Base-by-base conservation (phyloP, 2,797 vertebrate genomes). In the Peromyscus melanophrys region DNA sequence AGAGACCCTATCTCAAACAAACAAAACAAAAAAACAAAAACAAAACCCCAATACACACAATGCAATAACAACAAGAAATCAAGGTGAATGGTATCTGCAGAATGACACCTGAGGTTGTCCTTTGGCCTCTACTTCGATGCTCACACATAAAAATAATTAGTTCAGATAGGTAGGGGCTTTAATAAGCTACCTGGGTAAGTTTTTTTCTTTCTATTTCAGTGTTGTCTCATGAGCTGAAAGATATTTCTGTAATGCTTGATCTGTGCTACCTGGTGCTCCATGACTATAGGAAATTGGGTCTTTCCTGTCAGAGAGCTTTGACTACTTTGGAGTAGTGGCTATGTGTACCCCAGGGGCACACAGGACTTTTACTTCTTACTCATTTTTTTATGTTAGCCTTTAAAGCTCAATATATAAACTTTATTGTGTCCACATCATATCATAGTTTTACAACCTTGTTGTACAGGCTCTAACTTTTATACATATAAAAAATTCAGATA, bases 361-460 rank as follows among this genome's bases (percentile, higher is more conserved):
- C 23, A 71, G 73, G 57, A 75, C 8, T 10, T 95, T 89, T 43
- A 75, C 27, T 90, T 81, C 13, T 89, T 55, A 80, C 34, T 88
- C 80, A 82, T 69, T 92, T 69, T 95, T 88, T 95, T 85, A 90
- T 69, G 23, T 86, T 43, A 84, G 2, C 23, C 31, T 92, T 94
- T 87, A 89, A 95, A 89, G 65, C 80, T 96, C 23, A 69, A 14
- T 67, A 27, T 90, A 16, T 31, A 61, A 5, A 63, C 82, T 96
- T 96, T 94, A 77, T 76, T 90, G 40, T 76, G n/a, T 55, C 29
- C 13, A 71, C 2, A 52, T 8, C 69, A 13, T 94, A 59, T 8
- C 55, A 65, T 17, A 83, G 43, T 86, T 52, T n/a, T n/a, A 16
- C 61, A 84, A 25, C 81, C 80, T 77, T 19, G 37, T 46, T 76